Evolutionary conservation across 2,888 invertebrate genomes (phyloP), one percentile per base, ranked within the genome.

Genomic region (Capitulum mitella): DNA sequence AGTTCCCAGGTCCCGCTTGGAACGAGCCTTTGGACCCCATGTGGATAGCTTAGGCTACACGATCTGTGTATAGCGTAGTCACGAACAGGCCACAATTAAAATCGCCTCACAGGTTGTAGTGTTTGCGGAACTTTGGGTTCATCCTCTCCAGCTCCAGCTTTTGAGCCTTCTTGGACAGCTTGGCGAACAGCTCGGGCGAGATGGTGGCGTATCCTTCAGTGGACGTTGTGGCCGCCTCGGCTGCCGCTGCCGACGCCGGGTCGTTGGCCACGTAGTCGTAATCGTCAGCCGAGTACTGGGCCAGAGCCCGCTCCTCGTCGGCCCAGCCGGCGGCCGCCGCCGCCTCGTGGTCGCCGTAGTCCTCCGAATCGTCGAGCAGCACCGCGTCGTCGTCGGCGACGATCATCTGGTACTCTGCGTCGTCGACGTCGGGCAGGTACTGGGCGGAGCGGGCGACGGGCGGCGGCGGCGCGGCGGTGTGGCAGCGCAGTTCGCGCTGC

Each of bases 71-170:
- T n/a, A n/a, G n/a, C n/a, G n/a, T n/a, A n/a, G n/a, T n/a, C n/a
- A n/a, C n/a, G n/a, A n/a, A n/a, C n/a, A n/a, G n/a, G n/a, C n/a
- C n/a, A n/a, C n/a, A n/a, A n/a, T n/a, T n/a, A n/a, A n/a, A n/a
- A 43, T 43, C 5, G 43, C 43, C 43, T 37, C 37, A 70, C 70
- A 70, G 70, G 19, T 37, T 70, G 32, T 70, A 70, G 70, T 34
- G 32, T 37, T 70, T 70, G 26, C 70, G 34, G 37, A 70, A 70
- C 37, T 70, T 70, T 19, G 70, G 70, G 37, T 70, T 70, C 70
- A 70, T 37, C 12, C 70, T 32, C 70, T 70, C 37, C 37, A 3
- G 34, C 37, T 70, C 70, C 22, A 70, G 37, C 70, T 70, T 70
- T 26, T 70, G 70, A 22, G 70, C 70, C 70, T 70, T 70, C 22